Evolutionary conservation across 2,797 vertebrate species (phyloP), one percentile per base, ranked within the genome.

Genomic region (Lerista edwardsae): DNA sequence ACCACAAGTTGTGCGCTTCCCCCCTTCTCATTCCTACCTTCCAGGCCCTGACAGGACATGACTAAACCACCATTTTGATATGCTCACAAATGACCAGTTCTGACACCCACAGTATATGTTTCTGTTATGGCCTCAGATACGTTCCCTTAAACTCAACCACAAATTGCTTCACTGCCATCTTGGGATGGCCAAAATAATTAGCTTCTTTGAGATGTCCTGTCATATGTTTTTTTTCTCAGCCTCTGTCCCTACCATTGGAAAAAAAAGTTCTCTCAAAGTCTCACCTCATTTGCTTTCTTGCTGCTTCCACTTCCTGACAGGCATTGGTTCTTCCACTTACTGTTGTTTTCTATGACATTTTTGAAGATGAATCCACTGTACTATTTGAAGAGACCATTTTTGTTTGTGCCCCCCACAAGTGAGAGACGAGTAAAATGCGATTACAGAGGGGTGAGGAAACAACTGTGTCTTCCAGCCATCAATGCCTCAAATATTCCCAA

Each of bases 381-480:
- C 2, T 64, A 7, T 82, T 51, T 41, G 79, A 82, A 86, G 73
- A 86, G 65, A 41, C 64, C 23, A 23, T 86, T 57, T 82, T 69
- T 80, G 76, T 51, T 86, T 19, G 31, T 47, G 25, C 11, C 62
- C 84, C n/a, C 39, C 65, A 27, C 73, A 36, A 62, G 3, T n/a
- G 57, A 77, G 67, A 72, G 75, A 72, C 65, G 64, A 74, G 19
- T 19, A 67, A 84, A 65, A 71, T 19, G n/a, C 44, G 62, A 55
- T 39, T 25, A 55, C 23, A 68, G 34, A 72, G 79, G 79, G 84
- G 84, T 86, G 64, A 77, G 84, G 79, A 82, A 86, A 62, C 81
- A 86, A 77, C 73, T 77, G 74, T 84, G 84, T 86, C 79, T 86
- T 86, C 84, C 84, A 82, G 55, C 74, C 79, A 29, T 82, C 73